These are phyloP conservation scores for Corythoichthys intestinalis DNA, from an alignment of 2,113 vertebrate species.

Conservation along the genomic window DNA sequence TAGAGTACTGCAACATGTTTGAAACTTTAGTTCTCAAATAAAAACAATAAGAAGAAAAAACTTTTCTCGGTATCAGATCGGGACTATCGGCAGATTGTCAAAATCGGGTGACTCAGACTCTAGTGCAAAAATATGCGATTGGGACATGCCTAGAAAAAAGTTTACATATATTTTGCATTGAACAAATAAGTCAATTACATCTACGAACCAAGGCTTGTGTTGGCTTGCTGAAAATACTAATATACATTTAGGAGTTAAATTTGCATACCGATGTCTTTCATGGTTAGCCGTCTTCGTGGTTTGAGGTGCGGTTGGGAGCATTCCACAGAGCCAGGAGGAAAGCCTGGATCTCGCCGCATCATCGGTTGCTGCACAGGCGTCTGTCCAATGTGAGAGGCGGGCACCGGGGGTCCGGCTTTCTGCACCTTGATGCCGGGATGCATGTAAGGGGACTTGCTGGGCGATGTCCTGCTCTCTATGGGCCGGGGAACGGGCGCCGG, in stretches of 20 bases:
- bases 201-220: neutral
- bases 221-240: neutral
- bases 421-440: constrained; percentile 95
- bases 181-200: neutral
- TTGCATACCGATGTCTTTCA: constrained; percentile 90
- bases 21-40: too few relatives aligned
- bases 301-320: constrained; percentile 90
- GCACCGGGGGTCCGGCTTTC: constrained; percentile 92
- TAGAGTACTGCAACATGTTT: too few relatives aligned
- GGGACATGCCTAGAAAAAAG: too few relatives aligned
- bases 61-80: too few relatives aligned
- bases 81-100: too few relatives aligned
- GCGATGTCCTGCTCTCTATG: constrained; percentile 92
- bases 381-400: constrained; percentile 89
- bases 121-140: too few relatives aligned
- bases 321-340: constrained; percentile 93
- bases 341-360: constrained; percentile 90
- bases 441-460: constrained; percentile 93
- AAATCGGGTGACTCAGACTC: too few relatives aligned
- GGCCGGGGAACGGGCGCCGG: constrained; percentile 89
- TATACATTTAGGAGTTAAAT: neutral
- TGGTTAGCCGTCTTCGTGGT: constrained; percentile 86
- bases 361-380: constrained; percentile 86
- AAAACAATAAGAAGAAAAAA: too few relatives aligned
- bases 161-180: too few relatives aligned